phyloP scores from a whole-genome alignment of 2,797 vertebrate genomes.

The Lateolabrax maculatus region DNA sequence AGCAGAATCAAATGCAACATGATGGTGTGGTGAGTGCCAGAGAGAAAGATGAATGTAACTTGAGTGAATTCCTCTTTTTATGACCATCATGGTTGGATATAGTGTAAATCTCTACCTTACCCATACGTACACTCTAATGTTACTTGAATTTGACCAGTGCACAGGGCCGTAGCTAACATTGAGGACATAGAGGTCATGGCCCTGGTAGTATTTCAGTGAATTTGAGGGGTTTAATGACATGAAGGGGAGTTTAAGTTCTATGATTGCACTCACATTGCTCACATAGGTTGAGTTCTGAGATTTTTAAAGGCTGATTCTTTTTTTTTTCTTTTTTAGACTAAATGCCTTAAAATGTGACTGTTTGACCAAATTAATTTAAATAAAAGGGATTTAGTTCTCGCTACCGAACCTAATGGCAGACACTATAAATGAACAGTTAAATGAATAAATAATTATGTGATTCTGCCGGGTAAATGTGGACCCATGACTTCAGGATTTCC shows the following conservation, averaged over 20 bases:
- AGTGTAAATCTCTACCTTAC: background rate
- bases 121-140: background rate
- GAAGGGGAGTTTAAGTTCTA: background rate
- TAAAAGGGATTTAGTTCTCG: background rate
- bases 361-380: background rate
- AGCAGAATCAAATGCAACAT: background rate
- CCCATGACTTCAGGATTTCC: background rate
- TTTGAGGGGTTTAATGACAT: background rate
- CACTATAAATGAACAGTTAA: background rate
- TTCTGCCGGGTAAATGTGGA: background rate
- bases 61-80: background rate
- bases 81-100: background rate
- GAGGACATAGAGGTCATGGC: background rate
- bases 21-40: conserved; percentile 15
- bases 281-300: too few species aligned
- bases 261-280: background rate
- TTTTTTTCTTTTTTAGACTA: background rate
- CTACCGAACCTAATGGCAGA: background rate
- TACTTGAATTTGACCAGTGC: background rate
- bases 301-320: background rate
- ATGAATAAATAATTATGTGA: background rate
- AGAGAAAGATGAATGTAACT: conserved; percentile 16
- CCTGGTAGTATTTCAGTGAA: background rate
- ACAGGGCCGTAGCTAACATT: background rate
- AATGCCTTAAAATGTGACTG: background rate